Evolutionary conservation across 2,113 vertebrate species (phyloP).

Genomic region (Phoxinus phoxinus): DNA sequence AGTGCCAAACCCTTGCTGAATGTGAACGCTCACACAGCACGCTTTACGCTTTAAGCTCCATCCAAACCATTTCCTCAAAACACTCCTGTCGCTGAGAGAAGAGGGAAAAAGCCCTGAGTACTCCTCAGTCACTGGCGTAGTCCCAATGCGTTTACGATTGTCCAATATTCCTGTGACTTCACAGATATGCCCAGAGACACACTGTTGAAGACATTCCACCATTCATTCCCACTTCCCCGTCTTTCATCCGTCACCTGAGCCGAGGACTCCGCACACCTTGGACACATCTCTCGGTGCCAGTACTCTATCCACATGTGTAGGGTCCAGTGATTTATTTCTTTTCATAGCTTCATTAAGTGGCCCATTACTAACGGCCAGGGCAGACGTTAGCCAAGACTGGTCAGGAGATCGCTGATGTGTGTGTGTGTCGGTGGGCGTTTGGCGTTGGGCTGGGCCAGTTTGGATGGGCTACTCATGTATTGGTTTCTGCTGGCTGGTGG

Average conservation of each 20-base stretch:
- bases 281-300: neutral
- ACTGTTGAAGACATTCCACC: constrained; percentile 12
- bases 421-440: constrained; percentile 63
- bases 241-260: neutral
- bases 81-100: constrained; percentile 63
- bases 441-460: constrained; percentile 59
- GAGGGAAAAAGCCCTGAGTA: constrained; percentile 62
- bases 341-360: constrained; percentile 37
- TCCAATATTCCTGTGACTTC: constrained; percentile 1
- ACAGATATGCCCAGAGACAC: constrained; percentile 22
- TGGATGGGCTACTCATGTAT: constrained; percentile 67
- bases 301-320: constrained; percentile 6
- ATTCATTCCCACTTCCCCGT: neutral
- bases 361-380: constrained; percentile 11
- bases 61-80: constrained; percentile 74
- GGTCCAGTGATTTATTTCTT: constrained; percentile 22
- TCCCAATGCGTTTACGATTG: constrained; percentile 44
- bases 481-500: constrained; percentile 66
- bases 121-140: constrained; percentile 63
- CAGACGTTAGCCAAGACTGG: constrained; percentile 24
- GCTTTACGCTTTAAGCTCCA: constrained; percentile 55
- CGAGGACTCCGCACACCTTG: neutral
- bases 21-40: constrained; percentile 61
- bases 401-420: constrained; percentile 48
- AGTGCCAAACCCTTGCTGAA: constrained; percentile 69